Evolutionary conservation across 2,888 invertebrate genomes (phyloP), one percentile per base, ranked within the genome.

Genomic region (Rotaria socialis): DNA sequence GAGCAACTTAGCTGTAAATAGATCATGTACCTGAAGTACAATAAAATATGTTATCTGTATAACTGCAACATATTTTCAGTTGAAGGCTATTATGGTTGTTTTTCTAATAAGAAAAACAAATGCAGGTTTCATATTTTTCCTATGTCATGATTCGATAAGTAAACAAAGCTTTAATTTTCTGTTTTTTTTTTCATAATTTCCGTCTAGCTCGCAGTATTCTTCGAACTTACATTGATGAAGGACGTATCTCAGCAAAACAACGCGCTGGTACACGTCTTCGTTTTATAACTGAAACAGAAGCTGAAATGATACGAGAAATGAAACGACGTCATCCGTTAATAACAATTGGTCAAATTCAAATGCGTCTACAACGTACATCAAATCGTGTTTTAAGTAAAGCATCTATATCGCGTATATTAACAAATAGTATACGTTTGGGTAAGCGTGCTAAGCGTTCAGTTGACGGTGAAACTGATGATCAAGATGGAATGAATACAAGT

Each of bases 301-400:
- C 80, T 24, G 80, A 80, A 80, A 47, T 80, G 47, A 80, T 80
- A 24, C 43, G 80, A 47, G 80, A 80, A 47, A 80, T 80, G 80
- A 80, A 80, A 80, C 80, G 80, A 35, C 80, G 47, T 47, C 80
- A 80, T 80, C 80, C 80, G 10, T 47, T 80, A 24, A 80, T 80
- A 43, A 80, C 80, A 16, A 80, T 80, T 80, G 80, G 80, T n/a
- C 80, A 80, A 80, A 80, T 80, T 47, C 80, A 80, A 80, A 80
- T 80, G 80, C 43, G 47, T 47, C 24, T 80, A 47, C 80, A 80
- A n/a, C 80, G 80, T n/a, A 80, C 80, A 47, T 80, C 80, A 47
- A 80, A 41, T 80, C 80, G 80, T 47, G 80, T 80, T 24, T 47
- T 80, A 80, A 80, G 80, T 47, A 80, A 80, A 80, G 80, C 80